Evolutionary conservation across 2,797 vertebrate genomes (phyloP).

Genomic region (Cuculus canorus): DNA sequence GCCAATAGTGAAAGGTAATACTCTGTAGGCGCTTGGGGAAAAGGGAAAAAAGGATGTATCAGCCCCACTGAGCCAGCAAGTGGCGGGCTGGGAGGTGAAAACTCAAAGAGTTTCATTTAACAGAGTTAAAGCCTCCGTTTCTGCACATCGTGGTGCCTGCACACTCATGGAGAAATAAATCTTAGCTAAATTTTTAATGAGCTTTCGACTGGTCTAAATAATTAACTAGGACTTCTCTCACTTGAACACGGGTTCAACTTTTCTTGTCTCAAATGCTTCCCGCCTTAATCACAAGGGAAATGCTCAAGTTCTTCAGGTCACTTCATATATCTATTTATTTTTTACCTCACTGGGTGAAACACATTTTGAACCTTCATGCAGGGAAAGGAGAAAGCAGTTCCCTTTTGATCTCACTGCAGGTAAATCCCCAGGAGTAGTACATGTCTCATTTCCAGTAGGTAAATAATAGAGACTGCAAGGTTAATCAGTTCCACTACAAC

Average conservation of each 20-base stretch:
- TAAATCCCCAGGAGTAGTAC: neutral
- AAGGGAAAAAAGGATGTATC: neutral
- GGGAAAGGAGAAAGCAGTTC: neutral
- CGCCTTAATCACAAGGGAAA: neutral
- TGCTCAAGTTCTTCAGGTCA: neutral
- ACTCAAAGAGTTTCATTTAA: neutral
- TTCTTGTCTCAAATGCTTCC: neutral
- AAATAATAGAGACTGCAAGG: constrained; percentile 41
- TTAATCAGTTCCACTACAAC: constrained; percentile 29
- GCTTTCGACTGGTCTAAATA: constrained; percentile 57
- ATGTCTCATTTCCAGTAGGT: neutral
- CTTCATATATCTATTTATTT: constrained; percentile 13
- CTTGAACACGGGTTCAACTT: constrained; percentile 23
- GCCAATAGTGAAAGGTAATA: neutral
- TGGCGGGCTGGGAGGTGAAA: neutral
- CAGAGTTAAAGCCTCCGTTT: constrained; percentile 22
- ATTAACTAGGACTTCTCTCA: constrained; percentile 50
- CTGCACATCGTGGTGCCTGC: constrained; percentile 7
- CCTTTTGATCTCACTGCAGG: constrained; percentile 43
- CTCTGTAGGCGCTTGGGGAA: neutral
- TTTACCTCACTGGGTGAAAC: neutral
- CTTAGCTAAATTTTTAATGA: constrained; percentile 68
- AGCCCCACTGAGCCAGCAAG: neutral
- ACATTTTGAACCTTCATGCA: neutral
- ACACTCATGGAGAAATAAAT: constrained; percentile 28